A percentile compares a stretch with the other conserved stretches of the same genome.
Conservation (phyloP, 2,113 vertebrate species). For the Oreocharis arfaki region DNA sequence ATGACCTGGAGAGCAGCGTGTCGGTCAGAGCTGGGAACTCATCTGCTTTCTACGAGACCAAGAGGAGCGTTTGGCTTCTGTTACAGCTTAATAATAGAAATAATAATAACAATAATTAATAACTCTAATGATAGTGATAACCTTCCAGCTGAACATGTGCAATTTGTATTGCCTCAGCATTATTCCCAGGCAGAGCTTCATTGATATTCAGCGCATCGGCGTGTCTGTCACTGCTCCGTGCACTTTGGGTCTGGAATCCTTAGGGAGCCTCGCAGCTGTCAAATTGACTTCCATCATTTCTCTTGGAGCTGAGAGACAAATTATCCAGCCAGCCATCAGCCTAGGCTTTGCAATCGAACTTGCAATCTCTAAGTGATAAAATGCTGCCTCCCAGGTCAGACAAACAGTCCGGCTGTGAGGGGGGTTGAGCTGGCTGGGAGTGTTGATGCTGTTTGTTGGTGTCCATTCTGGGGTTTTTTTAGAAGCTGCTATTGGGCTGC, state of each 20-base stretch:
- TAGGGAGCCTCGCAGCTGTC: conserved; percentile 72
- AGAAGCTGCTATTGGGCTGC: background rate
- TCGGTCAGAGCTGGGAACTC: background rate
- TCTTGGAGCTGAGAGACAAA: conserved; percentile 64
- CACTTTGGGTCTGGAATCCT: conserved; percentile 67
- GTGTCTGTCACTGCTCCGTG: conserved; percentile 68
- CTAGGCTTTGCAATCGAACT: conserved; percentile 53
- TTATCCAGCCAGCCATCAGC: conserved; percentile 64
- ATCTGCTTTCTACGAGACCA: background rate
- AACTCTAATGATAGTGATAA: conserved; percentile 56
- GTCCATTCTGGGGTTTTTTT: background rate
- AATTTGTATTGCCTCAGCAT: conserved; percentile 60
- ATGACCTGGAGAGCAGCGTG: background rate
- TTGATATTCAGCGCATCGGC: conserved; percentile 60
- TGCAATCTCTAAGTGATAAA: conserved; percentile 55
- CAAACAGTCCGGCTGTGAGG: background rate
- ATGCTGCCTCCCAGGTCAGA: background rate
- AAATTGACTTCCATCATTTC: conserved; percentile 71
- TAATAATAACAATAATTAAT: conserved; percentile 64
- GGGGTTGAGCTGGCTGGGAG: background rate
- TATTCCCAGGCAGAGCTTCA: conserved; percentile 63
- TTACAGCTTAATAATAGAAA: conserved; percentile 46
- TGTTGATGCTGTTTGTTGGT: background rate
- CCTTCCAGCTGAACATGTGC: conserved; percentile 60
- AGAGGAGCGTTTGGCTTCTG: background rate